Conservation (phyloP, 2,113 vertebrate genomes). For the Anas platyrhynchos region DNA sequence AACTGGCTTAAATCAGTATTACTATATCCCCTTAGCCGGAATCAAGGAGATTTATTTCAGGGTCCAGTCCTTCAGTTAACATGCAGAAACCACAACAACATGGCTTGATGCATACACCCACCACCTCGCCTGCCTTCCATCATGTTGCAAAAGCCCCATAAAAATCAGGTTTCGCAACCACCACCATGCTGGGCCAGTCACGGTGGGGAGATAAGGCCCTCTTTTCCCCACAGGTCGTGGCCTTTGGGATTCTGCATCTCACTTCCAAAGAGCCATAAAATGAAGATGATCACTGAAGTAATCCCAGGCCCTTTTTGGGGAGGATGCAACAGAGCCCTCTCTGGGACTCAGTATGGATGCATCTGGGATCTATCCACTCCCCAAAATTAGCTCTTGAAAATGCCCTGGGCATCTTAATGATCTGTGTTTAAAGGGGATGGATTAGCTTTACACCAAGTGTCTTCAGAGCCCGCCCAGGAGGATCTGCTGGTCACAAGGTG, state of each 20-base stretch:
- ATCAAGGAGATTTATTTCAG: background rate
- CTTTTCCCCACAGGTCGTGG: constrained; percentile 35
- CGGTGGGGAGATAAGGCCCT: constrained; percentile 20
- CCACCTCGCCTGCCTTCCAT: background rate
- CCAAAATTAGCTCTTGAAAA: background rate
- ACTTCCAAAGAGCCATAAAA: constrained; percentile 49
- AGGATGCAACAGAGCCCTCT: background rate
- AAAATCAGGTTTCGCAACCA: constrained; percentile 50
- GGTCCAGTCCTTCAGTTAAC: background rate
- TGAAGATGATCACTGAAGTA: background rate
- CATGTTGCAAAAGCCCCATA: constrained; percentile 53
- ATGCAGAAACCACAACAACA: background rate
- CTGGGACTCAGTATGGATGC: background rate
- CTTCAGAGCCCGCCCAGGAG: background rate
- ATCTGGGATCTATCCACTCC: background rate
- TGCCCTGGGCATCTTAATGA: background rate
- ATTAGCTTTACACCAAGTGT: background rate
- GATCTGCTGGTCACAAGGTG: background rate
- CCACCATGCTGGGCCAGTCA: constrained; percentile 36
- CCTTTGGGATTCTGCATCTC: background rate
- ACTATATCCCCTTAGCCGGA: rapidly evolving
- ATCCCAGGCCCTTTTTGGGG: background rate
- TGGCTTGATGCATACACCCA: background rate
- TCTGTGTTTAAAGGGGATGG: background rate
- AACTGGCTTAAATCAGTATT: background rate